phyloP scores from a whole-genome alignment of 1,140 invertebrate genomes.

The Muscidifurax raptorellus region DNA sequence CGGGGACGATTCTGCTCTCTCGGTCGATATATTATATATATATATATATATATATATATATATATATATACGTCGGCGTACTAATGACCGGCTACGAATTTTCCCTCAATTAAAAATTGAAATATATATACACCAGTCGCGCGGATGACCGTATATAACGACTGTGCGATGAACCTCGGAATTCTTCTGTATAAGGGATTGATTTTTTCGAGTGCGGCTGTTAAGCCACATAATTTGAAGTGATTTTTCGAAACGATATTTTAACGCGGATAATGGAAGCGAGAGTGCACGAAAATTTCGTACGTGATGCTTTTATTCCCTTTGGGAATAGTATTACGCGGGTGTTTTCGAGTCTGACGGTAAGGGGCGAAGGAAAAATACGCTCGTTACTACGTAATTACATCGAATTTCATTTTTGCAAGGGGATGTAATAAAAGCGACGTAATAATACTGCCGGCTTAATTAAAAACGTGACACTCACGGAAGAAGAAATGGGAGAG shows the following conservation, averaged over 20 bases:
- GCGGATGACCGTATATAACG: constrained; percentile 11
- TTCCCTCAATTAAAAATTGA: constrained; percentile 65
- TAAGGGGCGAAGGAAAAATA: neutral
- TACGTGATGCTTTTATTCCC: neutral
- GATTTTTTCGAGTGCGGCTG: too few relatives aligned
- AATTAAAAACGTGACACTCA: neutral
- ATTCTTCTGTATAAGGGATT: too few relatives aligned
- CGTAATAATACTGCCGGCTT: neutral
- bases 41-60: constrained; percentile 12
- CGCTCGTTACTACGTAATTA: neutral
- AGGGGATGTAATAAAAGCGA: neutral
- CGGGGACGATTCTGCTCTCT: constrained; percentile 43
- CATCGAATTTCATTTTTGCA: neutral
- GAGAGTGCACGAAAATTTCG: neutral
- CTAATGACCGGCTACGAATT: constrained; percentile 67
- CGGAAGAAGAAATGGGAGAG: neutral
- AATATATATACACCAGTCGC: constrained; percentile 46
- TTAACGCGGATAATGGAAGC: neutral
- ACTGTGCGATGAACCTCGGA: neutral
- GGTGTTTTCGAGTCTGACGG: neutral
- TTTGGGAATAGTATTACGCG: neutral
- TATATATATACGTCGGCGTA: constrained; percentile 55
- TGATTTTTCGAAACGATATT: too few relatives aligned
- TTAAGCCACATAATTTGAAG: too few relatives aligned
- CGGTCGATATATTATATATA: too few relatives aligned